Evolutionary conservation across 2,113 vertebrate species (phyloP), one percentile per base, ranked within the genome.

Genomic region (Pelecanoides urinatrix): DNA sequence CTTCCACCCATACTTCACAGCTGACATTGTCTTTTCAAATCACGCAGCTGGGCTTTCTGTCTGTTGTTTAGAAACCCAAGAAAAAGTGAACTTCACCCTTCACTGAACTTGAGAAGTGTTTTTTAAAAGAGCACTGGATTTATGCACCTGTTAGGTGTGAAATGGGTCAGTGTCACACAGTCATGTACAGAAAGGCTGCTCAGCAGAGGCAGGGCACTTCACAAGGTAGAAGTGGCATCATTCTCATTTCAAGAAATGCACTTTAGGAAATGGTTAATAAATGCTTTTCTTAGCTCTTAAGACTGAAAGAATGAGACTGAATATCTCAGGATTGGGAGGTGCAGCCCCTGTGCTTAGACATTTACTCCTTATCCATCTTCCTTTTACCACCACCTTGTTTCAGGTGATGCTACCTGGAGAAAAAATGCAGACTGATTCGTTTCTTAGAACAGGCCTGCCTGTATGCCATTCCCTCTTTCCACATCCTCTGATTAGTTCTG

Each of bases 71-170:
- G 80, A 96, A 98, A 96, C 23, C 36, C 30, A 83, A 44, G 32
- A 76, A 47, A 96, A 93, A 96, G 82, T 90, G 96, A 97, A 97
- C 62, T 78, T 95, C 15, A 52, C 45, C 74, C 72, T 93, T 91
- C 40, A 40, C 17, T 42, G 79, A 94, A 92, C 40, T 75, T 90
- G 27, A 45, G 86, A 94, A 85, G 76, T 81, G 58, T 6, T 91
- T 94, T 92, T 68, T 71, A 91, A 76, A 92, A 94, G 44, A 14
- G 3, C 34, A 72, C 7, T 68, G 66, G 30, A 36, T 93, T 96
- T 95, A 88, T 72, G 68, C 11, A 94, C 44, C 55, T 78, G 62
- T 71, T 85, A 84, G 32, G 12, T 78, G n/a, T 78, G 86, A 96
- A 95, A 72, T 4, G 11, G 36, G 18, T 49, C 15, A 63, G 56